Percentiles rank a stretch among this genome's conserved stretches.
Conservation (phyloP, 2,888 invertebrate species). For the Vandiemenella viatica region DNA sequence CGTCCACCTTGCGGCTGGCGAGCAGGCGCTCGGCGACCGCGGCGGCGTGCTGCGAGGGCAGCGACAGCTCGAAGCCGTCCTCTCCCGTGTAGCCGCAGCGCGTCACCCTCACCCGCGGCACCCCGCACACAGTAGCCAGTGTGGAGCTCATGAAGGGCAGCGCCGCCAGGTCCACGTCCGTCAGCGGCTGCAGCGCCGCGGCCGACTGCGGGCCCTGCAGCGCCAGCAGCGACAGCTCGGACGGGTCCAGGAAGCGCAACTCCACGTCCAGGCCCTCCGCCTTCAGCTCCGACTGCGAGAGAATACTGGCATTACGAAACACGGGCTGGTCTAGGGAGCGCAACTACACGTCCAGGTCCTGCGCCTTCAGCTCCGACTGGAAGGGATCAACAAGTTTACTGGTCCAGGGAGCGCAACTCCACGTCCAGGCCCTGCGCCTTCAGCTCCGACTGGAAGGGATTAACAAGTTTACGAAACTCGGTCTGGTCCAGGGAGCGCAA, state of each 20-base stretch:
- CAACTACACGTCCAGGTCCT: too few relatives aligned
- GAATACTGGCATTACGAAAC: too few relatives aligned
- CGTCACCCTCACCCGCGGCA: constrained; percentile 31
- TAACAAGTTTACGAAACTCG: too few relatives aligned
- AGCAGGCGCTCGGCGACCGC: constrained; percentile 56
- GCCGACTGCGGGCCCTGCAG: constrained; percentile 69
- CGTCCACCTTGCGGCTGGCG: constrained; percentile 37
- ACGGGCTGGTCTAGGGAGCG: too few relatives aligned
- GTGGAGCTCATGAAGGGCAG: constrained; percentile 81
- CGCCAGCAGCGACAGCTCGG: constrained; percentile 63
- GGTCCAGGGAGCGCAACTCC: constrained; percentile 56
- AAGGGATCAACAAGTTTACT: too few relatives aligned
- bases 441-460: constrained; percentile 33
- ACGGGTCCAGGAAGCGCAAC: constrained; percentile 58
- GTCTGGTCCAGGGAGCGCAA: too few relatives aligned
- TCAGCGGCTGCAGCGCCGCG: constrained; percentile 46
- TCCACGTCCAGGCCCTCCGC: constrained; percentile 46
- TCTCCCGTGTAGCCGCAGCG: constrained; percentile 98
- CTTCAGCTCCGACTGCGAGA: constrained; percentile 35
- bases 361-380: constrained; percentile 66
- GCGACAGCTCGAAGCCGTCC: constrained; percentile 93
- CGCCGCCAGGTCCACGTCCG: constrained; percentile 44
- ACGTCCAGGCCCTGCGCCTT: constrained; percentile 45
- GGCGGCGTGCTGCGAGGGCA: constrained; percentile 50
- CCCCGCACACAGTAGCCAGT: constrained; percentile 42